phyloP scores from a whole-genome alignment of 2,888 invertebrate species.

The Saturnia pavonia region DNA sequence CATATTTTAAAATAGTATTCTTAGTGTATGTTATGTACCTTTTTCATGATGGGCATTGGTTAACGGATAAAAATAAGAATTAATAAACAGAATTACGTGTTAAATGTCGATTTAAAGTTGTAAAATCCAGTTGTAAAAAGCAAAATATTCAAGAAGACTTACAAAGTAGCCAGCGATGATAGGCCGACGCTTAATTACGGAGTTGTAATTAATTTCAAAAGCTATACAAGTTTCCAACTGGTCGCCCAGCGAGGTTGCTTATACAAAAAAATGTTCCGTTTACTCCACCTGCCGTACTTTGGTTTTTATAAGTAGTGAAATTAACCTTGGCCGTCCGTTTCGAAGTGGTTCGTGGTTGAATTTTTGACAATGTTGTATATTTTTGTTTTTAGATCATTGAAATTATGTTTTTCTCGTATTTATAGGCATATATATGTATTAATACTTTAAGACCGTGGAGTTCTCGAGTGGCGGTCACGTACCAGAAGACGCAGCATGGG shows the following conservation, averaged over 20 bases:
- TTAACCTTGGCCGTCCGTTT: conserved; percentile 28
- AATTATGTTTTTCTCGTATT: conserved; percentile 2
- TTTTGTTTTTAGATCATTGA: not conserved
- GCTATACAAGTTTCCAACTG: conserved; percentile 14
- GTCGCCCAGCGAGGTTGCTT: conserved; percentile 19
- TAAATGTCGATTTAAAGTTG: conserved; percentile 16
- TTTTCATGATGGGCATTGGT: not conserved
- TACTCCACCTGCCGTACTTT: conserved; percentile 32
- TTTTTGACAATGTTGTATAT: not conserved
- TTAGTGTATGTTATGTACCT: not conserved
- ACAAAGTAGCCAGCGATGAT: conserved; percentile 20
- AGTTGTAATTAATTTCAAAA: conserved; percentile 25
- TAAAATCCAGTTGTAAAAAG: not conserved
- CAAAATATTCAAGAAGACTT: conserved; percentile 15
- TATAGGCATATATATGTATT: not conserved
- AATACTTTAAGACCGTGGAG: no score
- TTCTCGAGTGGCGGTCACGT: no score
- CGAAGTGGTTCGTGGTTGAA: not conserved
- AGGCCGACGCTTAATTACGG: conserved; percentile 23
- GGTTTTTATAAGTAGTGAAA: conserved; percentile 31
- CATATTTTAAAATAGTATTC: not conserved
- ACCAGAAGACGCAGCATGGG: no score
- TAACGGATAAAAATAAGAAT: conserved; percentile 1
- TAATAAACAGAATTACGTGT: conserved; percentile 3
- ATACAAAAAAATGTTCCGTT: conserved; percentile 24